A percentile compares a stretch with the other conserved stretches of the same genome.
Conservation (phyloP, 92 coral and sea anemone genomes). For the Actinostola sp. region DNA sequence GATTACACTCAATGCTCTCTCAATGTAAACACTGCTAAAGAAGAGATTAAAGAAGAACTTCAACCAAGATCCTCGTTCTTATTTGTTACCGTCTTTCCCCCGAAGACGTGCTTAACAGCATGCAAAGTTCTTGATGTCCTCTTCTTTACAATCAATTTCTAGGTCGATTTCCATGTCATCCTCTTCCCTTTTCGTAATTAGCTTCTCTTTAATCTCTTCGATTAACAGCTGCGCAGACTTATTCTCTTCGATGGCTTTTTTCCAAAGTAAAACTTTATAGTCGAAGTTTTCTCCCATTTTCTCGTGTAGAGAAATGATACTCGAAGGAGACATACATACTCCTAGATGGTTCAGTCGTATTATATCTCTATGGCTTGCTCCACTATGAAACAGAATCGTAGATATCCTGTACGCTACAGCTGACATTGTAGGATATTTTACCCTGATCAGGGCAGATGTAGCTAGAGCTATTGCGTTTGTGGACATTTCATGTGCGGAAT, state of each 20-base stretch:
- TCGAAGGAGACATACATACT: slow-evolving; percentile 6
- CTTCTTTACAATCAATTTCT: no score
- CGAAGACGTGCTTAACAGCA: no score
- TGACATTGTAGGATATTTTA: not conserved
- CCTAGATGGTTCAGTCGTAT: slow-evolving; percentile 1
- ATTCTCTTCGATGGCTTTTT: slow-evolving; percentile 7
- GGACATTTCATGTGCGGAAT: not conserved
- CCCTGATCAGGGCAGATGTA: not conserved
- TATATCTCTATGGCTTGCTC: not conserved
- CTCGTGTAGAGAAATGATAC: not conserved
- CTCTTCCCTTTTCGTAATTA: not conserved
- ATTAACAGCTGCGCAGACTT: not conserved
- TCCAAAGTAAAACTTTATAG: slow-evolving; percentile 1
- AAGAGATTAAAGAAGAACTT: no score
- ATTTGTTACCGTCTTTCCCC: no score
- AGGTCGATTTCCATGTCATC: slow-evolving; percentile 9
- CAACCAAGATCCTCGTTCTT: no score
- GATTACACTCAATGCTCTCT: no score
- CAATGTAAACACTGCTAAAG: no score
- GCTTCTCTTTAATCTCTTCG: not conserved
- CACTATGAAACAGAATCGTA: not conserved
- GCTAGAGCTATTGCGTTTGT: not conserved
- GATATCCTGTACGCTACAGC: slow-evolving; percentile 7
- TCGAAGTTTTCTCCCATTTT: not conserved
- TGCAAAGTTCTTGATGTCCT: no score